Evolutionary conservation across 2,113 vertebrate species (phyloP), one percentile per base, ranked within the genome.

Genomic region (Danionella cerebrum): DNA sequence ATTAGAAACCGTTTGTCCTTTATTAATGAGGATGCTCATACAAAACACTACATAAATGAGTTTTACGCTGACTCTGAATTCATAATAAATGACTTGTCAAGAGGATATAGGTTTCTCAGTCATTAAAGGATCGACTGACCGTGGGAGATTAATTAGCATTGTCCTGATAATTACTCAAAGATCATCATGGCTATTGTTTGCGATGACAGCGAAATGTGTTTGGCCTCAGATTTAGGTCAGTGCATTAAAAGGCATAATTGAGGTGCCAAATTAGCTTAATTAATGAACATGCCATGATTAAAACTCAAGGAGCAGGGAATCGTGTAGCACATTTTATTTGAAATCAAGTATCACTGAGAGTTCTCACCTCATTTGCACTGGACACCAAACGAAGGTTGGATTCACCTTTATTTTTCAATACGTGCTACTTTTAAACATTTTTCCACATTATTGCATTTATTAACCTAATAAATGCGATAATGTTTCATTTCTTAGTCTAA

Each of bases 111-210:
- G 48, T 35, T 22, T 47, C 60, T 48, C 8, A n/a, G 22, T 65
- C n/a, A 45, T 53, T 55, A 62, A 1, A 13, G 50, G 59, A 25
- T 24, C 13, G 21, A 45, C 44, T 54, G 48, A 64, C 39, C 48
- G 48, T 58, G 76, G 78, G 75, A 80, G 82, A 86, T 81, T 65
- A 80, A 89, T 87, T 85, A 82, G 72, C 76, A 73, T 78, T 70
- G 78, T 83, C 82, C 83, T 84, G 77, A 83, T 86, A 83, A 87
- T 86, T 85, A 86, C 76, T 78, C 77, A 79, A 78, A 84, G 82
- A 87, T 82, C 83, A 82, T 75, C 25, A 13, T 59, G 78, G 74
- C 79, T 71, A 81, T 85, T 84, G 82, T 82, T 86, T 48, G 75
- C 71, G 68, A 73, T 73, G 82, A 78, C 24, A 62, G 71, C 76